A percentile compares a stretch with the other conserved stretches of the same genome.
Conservation (phyloP, 2,888 invertebrate species). For the Cancer borealis region DNA sequence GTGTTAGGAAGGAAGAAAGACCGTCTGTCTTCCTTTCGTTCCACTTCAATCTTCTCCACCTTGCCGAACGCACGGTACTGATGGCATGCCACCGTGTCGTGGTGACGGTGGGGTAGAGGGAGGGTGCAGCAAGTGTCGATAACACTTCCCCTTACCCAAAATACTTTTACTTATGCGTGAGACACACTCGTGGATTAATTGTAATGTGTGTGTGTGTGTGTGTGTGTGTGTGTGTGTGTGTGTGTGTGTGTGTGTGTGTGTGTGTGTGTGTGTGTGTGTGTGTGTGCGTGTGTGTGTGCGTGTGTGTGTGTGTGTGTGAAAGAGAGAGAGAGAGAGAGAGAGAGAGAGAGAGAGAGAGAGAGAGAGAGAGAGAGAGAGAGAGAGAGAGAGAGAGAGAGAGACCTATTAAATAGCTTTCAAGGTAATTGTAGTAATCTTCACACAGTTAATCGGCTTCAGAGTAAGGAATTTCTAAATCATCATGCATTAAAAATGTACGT, state of each 20-base stretch:
- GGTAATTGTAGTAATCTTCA: no score
- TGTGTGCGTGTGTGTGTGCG: no score
- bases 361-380: no score
- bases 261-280: no score
- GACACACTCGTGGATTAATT: neutral
- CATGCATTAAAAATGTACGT: neutral
- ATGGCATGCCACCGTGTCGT: neutral
- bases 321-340: no score
- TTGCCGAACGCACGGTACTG: neutral
- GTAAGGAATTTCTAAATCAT: no score
- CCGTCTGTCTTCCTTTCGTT: neutral
- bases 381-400: no score
- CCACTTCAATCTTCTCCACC: neutral
- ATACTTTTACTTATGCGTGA: neutral
- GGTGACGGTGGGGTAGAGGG: neutral
- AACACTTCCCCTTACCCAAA: neutral
- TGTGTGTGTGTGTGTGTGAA: no score
- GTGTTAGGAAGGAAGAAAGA: neutral
- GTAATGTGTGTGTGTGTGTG: neutral
- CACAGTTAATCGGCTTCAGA: no score
- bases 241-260: no score
- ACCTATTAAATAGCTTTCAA: no score
- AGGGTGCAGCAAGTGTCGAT: neutral
- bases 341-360: no score
- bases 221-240: neutral